Conservation (phyloP, 2,797 vertebrate genomes). For the Sebastes flavidus region DNA sequence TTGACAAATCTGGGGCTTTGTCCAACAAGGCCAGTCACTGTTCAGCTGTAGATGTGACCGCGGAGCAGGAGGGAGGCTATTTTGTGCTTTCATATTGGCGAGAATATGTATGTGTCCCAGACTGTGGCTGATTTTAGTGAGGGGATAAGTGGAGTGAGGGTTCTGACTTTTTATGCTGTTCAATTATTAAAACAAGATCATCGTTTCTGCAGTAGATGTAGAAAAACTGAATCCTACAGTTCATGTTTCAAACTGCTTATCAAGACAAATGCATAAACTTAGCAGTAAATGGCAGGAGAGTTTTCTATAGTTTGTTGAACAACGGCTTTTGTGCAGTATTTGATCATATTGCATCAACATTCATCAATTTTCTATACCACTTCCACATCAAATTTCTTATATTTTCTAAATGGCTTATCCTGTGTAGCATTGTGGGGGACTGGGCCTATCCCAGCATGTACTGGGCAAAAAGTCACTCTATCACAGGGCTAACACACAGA, state of each 20-base stretch:
- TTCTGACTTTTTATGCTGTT: background rate
- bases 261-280: background rate
- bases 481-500: background rate
- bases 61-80: constrained; percentile 26
- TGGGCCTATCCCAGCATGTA: background rate
- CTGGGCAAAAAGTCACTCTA: background rate
- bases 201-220: background rate
- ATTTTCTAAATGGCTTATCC: background rate
- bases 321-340: background rate
- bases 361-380: background rate
- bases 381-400: background rate
- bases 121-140: constrained; percentile 4
- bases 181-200: background rate
- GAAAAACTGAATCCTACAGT: background rate
- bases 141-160: constrained; percentile 10
- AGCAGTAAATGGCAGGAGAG: background rate
- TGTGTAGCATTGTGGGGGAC: background rate
- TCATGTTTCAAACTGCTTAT: background rate
- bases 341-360: background rate
- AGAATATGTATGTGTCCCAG: constrained; percentile 13
- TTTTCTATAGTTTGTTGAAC: background rate
- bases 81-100: constrained; percentile 1
- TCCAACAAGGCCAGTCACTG: constrained; percentile 47
- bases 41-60: constrained; percentile 54
- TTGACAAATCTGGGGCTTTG: constrained; percentile 51